phyloP scores from a whole-genome alignment of 64 coral and sea anemone genomes.

The Porites australiensis region DNA sequence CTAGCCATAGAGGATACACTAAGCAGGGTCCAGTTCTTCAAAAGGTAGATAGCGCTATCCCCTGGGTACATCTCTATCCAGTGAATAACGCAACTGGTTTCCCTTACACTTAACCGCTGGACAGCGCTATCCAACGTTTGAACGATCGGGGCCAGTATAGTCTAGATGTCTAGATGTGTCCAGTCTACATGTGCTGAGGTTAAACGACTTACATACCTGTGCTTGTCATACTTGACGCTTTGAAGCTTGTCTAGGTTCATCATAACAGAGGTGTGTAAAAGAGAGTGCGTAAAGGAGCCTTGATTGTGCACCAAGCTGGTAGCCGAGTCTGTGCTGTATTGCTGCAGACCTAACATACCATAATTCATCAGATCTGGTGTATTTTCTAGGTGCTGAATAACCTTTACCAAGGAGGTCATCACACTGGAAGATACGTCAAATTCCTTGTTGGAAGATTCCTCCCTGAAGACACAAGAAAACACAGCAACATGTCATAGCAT shows the following conservation, averaged over 20 bases:
- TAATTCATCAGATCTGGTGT: slow-evolving; percentile 66
- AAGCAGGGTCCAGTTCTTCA: too few relatives aligned
- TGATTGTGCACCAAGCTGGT: background rate
- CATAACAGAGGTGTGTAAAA: slow-evolving; percentile 32
- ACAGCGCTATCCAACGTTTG: too few relatives aligned
- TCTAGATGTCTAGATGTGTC: too few relatives aligned
- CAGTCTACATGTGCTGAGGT: too few relatives aligned
- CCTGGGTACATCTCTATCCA: too few relatives aligned
- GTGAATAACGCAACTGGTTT: too few relatives aligned
- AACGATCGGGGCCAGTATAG: too few relatives aligned
- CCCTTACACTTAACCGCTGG: too few relatives aligned
- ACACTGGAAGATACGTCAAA: background rate
- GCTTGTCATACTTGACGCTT: slow-evolving; percentile 36
- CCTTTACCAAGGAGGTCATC: slow-evolving; percentile 67
- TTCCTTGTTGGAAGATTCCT: slow-evolving; percentile 5
- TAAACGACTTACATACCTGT: slow-evolving; percentile 11
- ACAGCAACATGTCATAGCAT: background rate
- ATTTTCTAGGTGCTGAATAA: slow-evolving; percentile 68
- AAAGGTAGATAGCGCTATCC: too few relatives aligned
- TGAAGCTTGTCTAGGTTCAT: slow-evolving; percentile 40
- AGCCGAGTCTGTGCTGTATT: slow-evolving; percentile 73
- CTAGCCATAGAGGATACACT: too few relatives aligned
- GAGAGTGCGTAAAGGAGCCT: slow-evolving; percentile 75
- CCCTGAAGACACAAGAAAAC: background rate
- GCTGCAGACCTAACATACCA: slow-evolving; percentile 72